Percentiles rank a stretch among this genome's conserved stretches.
Evolutionary conservation across 2,113 vertebrate species (phyloP).

Genomic region (Clarias magur): DNA sequence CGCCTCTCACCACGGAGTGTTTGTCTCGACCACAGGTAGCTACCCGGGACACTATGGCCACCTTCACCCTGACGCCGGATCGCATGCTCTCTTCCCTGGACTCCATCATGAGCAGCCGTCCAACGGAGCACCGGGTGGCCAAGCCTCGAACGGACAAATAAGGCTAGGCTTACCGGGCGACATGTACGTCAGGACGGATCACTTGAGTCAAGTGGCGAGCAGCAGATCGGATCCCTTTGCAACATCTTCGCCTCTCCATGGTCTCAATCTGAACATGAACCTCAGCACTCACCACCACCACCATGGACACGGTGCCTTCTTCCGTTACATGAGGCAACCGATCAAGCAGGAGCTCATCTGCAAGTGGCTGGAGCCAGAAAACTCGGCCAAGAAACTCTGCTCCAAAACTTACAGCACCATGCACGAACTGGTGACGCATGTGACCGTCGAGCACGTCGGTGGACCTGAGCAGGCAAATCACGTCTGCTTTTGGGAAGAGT

Average conservation of each 20-base stretch:
- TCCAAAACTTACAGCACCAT: constrained; percentile 98
- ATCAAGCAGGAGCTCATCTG: constrained; percentile 99
- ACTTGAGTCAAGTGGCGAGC: constrained; percentile 88
- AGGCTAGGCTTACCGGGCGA: constrained; percentile 97
- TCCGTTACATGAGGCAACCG: constrained; percentile 97
- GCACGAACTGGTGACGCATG: constrained; percentile 97
- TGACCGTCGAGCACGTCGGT: constrained; percentile 98
- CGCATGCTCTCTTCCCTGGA: constrained; percentile 88
- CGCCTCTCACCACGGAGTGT: constrained; percentile 92
- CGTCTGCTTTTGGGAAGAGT: constrained; percentile 99
- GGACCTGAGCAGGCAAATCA: constrained; percentile 97
- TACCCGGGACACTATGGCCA: constrained; percentile 96
- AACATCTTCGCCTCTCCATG: constrained; percentile 86
- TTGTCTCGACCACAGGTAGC: constrained; percentile 99
- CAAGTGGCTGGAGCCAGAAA: constrained; percentile 92
- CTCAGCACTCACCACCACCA: constrained; percentile 83
- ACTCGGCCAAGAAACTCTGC: constrained; percentile 84
- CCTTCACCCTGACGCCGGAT: constrained; percentile 83
- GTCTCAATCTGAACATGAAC: constrained; percentile 91
- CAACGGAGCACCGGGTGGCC: constrained; percentile 88
- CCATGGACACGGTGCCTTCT: constrained; percentile 93
- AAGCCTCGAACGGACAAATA: constrained; percentile 93
- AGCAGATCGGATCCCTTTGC: constrained; percentile 91
- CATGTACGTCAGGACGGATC: constrained; percentile 94
- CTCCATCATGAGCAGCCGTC: constrained; percentile 87